Percentiles rank a stretch among this genome's conserved stretches.
Evolutionary conservation across 2,113 vertebrate genomes (phyloP).

Genomic region (Pygoscelis antarcticus): DNA sequence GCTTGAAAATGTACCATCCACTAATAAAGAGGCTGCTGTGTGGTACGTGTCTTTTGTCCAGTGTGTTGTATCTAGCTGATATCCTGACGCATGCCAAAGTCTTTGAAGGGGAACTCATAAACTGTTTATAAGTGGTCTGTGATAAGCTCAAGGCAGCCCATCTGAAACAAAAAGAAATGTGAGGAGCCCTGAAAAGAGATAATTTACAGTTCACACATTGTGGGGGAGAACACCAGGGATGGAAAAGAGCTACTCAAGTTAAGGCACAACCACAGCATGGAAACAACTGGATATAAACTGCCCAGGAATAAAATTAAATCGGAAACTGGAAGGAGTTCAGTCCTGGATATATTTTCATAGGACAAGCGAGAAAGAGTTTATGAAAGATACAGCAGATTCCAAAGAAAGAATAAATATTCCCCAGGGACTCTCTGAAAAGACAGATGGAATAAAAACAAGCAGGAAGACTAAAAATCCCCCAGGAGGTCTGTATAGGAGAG

Average conservation of each 20-base stretch:
- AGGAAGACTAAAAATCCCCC: constrained; percentile 13
- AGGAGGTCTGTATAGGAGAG: background rate
- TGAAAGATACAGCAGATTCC: constrained; percentile 43
- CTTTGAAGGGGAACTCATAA: constrained; percentile 19
- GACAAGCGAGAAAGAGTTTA: constrained; percentile 49
- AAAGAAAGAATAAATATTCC: constrained; percentile 32
- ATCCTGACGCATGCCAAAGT: background rate
- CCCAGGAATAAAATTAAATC: constrained; percentile 41
- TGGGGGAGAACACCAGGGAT: background rate
- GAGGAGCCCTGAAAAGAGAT: background rate
- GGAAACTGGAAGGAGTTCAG: constrained; percentile 22
- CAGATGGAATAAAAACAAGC: constrained; percentile 39
- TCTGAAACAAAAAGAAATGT: background rate
- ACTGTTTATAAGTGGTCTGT: background rate
- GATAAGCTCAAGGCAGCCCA: background rate
- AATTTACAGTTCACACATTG: background rate
- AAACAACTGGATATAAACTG: constrained; percentile 1
- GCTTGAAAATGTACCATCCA: background rate
- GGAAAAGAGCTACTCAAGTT: background rate
- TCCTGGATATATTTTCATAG: constrained; percentile 22
- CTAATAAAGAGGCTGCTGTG: background rate
- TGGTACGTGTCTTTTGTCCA: background rate
- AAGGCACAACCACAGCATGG: background rate
- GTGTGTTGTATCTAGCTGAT: background rate
- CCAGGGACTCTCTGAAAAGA: background rate